phyloP scores from a whole-genome alignment of 2,797 vertebrate genomes.

The Rhabdomys pumilio region DNA sequence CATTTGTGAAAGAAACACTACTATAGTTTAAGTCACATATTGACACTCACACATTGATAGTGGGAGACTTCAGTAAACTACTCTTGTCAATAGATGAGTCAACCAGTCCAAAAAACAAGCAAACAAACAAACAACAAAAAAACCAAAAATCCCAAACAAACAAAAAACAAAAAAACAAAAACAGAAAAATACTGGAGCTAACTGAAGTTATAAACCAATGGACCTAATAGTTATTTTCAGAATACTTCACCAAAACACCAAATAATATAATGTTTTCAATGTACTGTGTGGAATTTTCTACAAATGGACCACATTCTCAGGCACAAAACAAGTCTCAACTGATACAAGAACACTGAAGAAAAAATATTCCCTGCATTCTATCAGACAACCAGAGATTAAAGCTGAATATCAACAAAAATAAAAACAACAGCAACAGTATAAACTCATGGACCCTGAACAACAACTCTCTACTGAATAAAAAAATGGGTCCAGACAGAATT shows the following conservation, averaged over 20 bases:
- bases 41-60: neutral
- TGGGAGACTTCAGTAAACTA: too few relatives aligned
- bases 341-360: neutral
- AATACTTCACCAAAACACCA: neutral
- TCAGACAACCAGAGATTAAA: neutral
- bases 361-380: neutral
- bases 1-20: neutral
- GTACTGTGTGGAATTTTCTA: neutral
- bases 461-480: neutral
- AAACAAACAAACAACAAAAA: too few relatives aligned
- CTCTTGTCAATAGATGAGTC: too few relatives aligned
- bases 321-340: neutral
- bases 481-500: neutral
- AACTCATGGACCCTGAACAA: neutral
- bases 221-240: neutral
- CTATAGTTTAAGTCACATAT: neutral
- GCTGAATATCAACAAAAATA: too few relatives aligned
- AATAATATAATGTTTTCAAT: too few relatives aligned
- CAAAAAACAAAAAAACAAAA: neutral
- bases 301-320: neutral
- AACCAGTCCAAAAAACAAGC: too few relatives aligned
- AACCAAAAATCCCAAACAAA: too few relatives aligned
- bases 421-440: neutral
- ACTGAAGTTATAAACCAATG: neutral
- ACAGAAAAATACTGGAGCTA: neutral